Base-by-base conservation (phyloP, 2,888 invertebrate species). In the Eledona agricola region DNA sequence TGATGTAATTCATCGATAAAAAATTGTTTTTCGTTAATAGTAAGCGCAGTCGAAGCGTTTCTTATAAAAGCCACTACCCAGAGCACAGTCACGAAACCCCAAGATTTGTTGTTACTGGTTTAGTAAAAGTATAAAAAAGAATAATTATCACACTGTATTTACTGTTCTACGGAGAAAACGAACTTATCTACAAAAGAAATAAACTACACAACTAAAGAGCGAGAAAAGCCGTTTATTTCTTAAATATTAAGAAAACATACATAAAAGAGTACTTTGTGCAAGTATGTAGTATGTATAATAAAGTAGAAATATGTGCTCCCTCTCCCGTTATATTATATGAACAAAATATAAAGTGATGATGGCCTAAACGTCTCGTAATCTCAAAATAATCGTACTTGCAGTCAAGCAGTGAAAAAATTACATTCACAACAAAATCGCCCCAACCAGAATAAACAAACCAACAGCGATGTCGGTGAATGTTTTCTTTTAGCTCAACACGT, bases 161-260 rank as follows among this genome's bases (percentile, higher is more conserved):
- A 45, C 47, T 47, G 28, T 32, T 40, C 15, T 23, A 38, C 17
- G 42, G 12, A 51, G 22, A 32, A 1, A 28, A 28, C 7, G 12
- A 38, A 42, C 13, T 28, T 53, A 53, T 53, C 40, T 52, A 38
- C 49, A 58, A 58, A 47, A 45, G 49, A 45, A 43, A 53, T 49
- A 51, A 57, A 58, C 58, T 43, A 57, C 52, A 50, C 29, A 43
- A 50, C 43, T 54, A 63, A 57, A 55, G 60, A 65, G 64, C 64
- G 66, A 63, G 64, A 68, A 67, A 72, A 71, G 70, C 70, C 60
- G 63, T 71, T 72, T 72, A 70, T 70, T 72, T 71, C 64, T 71
- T 67, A 65, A 67, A 67, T 62, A 67, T 66, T 69, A 69, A 63
- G 69, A 70, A 69, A 64, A 69, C 62, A 60, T 68, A 69, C 69